Percentiles rank a stretch among this genome's conserved stretches.
Conservation (phyloP, 1,140 invertebrate genomes). For the Sarcophaga peregrina region DNA sequence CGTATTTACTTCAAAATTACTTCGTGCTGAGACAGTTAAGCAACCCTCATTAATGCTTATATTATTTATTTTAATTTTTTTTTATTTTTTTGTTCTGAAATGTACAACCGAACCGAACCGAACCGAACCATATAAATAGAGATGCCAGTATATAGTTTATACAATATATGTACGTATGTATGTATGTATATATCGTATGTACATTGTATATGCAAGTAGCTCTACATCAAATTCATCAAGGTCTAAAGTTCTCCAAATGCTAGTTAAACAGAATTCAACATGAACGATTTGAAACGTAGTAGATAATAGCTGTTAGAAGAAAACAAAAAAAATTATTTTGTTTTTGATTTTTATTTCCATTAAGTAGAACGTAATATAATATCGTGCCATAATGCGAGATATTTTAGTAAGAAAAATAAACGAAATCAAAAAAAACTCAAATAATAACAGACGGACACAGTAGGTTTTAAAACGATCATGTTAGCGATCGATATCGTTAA, state of each 20-base stretch:
- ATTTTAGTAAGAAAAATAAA: conserved; percentile 1
- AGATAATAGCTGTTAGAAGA: neutral
- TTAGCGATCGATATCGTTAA: no score
- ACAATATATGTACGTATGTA: neutral
- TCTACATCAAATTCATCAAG: neutral
- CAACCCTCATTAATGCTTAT: no score
- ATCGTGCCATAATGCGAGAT: conserved; percentile 1
- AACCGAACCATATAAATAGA: neutral
- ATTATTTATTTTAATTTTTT: no score
- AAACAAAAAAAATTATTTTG: neutral
- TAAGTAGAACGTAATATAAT: conserved; percentile 20
- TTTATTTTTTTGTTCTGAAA: neutral
- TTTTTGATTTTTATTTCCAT: no score
- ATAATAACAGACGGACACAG: neutral
- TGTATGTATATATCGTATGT: neutral
- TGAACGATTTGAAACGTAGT: neutral
- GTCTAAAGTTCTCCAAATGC: conserved; percentile 21
- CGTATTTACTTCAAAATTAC: no score
- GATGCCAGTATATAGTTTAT: no score
- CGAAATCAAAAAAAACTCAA: neutral
- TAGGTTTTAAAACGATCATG: no score
- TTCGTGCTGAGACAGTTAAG: no score
- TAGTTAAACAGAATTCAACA: neutral
- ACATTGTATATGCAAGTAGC: neutral
- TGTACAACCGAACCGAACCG: neutral